These are phyloP conservation scores for Gadopsis bispinosus DNA, from an alignment of 2,797 vertebrate genomes.

Conservation along the genomic window DNA sequence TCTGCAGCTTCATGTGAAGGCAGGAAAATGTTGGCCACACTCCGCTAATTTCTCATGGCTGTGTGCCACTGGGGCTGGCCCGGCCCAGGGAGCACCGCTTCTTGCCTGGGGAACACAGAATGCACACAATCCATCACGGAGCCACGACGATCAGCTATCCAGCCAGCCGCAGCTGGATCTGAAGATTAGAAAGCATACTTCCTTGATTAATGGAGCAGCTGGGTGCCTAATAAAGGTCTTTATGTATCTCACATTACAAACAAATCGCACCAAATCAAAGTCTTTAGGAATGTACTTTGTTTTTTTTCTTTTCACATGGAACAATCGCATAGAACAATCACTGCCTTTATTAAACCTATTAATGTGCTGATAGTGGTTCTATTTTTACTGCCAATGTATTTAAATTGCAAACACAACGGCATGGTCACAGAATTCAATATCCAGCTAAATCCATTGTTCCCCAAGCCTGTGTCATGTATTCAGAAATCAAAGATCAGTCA, in stretches of 20 bases:
- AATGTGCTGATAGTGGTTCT: conserved; percentile 32
- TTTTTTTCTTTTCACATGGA: conserved; percentile 9
- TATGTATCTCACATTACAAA: conserved; percentile 57
- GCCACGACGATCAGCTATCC: conserved; percentile 46
- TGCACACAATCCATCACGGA: conserved; percentile 66
- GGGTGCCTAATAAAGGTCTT: conserved; percentile 57
- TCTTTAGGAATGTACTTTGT: conserved; percentile 8
- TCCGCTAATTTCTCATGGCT: conserved; percentile 66
- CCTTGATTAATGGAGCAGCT: conserved; percentile 65
- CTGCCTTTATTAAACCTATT: conserved; percentile 12
- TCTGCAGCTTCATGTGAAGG: conserved; percentile 51
- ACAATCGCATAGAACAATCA: conserved; percentile 11
- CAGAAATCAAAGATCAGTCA: conserved; percentile 41
- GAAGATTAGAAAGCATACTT: conserved; percentile 48
- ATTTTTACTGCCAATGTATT: conserved; percentile 37
- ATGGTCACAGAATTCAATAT: conserved; percentile 64
- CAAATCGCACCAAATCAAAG: conserved; percentile 26
- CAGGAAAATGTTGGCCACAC: conserved; percentile 54
- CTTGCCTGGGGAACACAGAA: conserved; percentile 41
- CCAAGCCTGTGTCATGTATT: conserved; percentile 25
- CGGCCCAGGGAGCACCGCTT: conserved; percentile 35
- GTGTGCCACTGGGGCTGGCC: conserved; percentile 52
- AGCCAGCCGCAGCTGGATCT: conserved; percentile 52
- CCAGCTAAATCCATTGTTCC: conserved; percentile 38
- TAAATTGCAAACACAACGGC: conserved; percentile 38